These are phyloP conservation scores for Peromyscus attwateri DNA, from an alignment of 2,797 vertebrate genomes.

Conservation along the genomic window DNA sequence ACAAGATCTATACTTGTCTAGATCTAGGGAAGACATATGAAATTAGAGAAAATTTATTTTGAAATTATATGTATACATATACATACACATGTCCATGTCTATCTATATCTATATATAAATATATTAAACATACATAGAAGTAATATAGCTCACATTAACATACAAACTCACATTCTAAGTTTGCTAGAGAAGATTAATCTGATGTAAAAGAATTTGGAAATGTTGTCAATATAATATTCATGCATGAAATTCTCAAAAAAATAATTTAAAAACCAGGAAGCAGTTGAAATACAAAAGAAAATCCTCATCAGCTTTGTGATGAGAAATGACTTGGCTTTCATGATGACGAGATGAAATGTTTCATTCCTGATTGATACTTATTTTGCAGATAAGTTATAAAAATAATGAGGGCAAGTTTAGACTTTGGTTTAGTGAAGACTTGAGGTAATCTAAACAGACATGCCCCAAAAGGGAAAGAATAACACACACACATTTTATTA, in stretches of 20 bases:
- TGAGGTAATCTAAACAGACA: background rate
- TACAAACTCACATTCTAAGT: background rate
- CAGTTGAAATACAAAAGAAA: background rate
- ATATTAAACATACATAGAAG: background rate
- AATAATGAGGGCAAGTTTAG: background rate
- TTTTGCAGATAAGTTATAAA: background rate
- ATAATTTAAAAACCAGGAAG: background rate
- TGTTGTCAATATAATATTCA: background rate
- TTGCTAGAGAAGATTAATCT: background rate
- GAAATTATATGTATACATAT: background rate
- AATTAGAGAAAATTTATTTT: background rate
- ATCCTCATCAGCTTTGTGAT: background rate
- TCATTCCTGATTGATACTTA: background rate
- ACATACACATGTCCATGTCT: background rate
- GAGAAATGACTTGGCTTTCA: background rate
- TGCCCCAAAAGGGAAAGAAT: background rate
- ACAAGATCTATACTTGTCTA: background rate
- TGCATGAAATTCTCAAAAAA: background rate
- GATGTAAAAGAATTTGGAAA: background rate
- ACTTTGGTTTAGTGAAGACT: constrained; percentile 2
- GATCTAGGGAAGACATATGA: background rate
- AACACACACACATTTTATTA: background rate
- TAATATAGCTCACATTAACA: background rate
- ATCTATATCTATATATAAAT: background rate
- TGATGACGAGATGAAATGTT: background rate